Percentiles rank a stretch among this genome's conserved stretches.
Conservation (phyloP, 92 coral and sea anemone genomes). For the Zoanthus sansibaricus region DNA sequence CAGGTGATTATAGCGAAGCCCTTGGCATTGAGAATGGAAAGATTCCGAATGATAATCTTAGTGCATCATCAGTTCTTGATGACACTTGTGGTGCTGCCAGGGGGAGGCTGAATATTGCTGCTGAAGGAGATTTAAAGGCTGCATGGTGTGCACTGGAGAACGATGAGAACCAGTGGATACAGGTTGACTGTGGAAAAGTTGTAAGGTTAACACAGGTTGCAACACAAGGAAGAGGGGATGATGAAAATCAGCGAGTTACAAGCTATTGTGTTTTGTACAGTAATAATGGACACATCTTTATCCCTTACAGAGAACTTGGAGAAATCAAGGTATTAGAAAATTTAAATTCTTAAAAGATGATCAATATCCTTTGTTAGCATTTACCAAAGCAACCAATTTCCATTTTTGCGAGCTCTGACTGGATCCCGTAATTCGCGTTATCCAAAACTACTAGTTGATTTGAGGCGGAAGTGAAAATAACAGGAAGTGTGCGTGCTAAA, state of each 20-base stretch:
- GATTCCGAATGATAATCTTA: conserved; percentile 72
- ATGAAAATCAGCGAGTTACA: conserved; percentile 71
- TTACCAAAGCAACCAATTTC: too few species aligned
- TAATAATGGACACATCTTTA: conserved; percentile 72
- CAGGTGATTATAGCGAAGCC: conserved; percentile 36
- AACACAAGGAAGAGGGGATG: conserved; percentile 80
- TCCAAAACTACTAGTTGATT: too few species aligned
- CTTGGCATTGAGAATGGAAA: conserved; percentile 78
- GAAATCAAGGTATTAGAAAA: conserved; percentile 52
- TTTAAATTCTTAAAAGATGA: neutral
- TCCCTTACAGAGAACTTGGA: conserved; percentile 67
- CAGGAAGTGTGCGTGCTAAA: too few species aligned
- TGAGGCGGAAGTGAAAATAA: too few species aligned
- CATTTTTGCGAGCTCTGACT: too few species aligned
- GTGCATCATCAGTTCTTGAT: conserved; percentile 80
- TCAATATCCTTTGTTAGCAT: too few species aligned
- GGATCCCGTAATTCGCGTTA: too few species aligned
- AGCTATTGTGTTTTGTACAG: conserved; percentile 70
- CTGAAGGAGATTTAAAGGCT: conserved; percentile 80
- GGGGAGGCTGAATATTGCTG: conserved; percentile 75
- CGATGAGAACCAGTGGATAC: conserved; percentile 85
- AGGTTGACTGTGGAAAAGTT: conserved; percentile 79
- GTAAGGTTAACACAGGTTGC: conserved; percentile 64
- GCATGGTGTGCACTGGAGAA: conserved; percentile 81
- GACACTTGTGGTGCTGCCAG: conserved; percentile 73